Base-by-base conservation (phyloP, 2,888 invertebrate genomes). In the Cyclophora punctaria region DNA sequence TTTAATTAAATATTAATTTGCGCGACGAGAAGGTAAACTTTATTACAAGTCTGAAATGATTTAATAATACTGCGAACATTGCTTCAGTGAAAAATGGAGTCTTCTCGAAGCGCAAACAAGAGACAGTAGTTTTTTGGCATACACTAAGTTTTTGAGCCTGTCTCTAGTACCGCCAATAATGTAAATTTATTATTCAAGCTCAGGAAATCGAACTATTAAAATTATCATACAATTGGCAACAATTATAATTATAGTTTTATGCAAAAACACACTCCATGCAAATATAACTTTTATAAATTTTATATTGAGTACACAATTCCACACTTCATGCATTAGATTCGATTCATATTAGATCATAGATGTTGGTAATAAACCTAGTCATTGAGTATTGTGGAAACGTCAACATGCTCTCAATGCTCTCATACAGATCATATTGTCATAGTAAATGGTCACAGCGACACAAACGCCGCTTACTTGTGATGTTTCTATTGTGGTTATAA, bases 171-270 rank as follows among this genome's bases (percentile, higher is more conserved):
- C 37, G 37, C 37, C 37, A 37, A 37, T 37, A 37, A 5, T 37
- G 37, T 37, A 37, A 37, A 37, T 37, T 37, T 37, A 4, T 5
- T 37, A 37, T 37, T 37, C 37, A 37, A 73, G 69, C 68, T 67
- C 64, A 55, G 57, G 56, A 56, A 37, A 37, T 37, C 37, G 37
- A 37, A 7, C 49, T 44, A 46, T 64, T 66, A 62, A 65, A 63
- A 64, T 68, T 56, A 59, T 59, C 50, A 60, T 71, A 67, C 74
- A 74, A 78, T 84, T 86, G 83, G 83, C 86, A 84, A 86, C 84
- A 83, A 77, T 82, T 44, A 63, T 78, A 77, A 79, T 75, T 61
- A 80, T 76, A 67, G 52, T 53, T 56, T 44, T 55, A 57, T 49
- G 55, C 50, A 54, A 53, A 57, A 58, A 57, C 58, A 53, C 58